Evolutionary conservation across 1,140 invertebrate species (phyloP).

Genomic region (Hyles euphorbiae): DNA sequence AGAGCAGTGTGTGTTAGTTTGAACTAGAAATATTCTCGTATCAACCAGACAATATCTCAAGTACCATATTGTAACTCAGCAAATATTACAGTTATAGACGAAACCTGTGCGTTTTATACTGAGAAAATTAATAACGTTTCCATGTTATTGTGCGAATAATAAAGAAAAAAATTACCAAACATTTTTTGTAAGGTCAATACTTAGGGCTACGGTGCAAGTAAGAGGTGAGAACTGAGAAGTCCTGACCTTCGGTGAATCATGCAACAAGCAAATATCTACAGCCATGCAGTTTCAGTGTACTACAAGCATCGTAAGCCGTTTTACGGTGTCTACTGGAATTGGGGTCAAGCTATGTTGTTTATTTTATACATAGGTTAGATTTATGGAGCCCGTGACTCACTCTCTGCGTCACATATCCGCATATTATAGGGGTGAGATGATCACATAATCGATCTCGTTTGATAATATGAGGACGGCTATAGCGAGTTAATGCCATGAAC

Average conservation of each 20-base stretch:
- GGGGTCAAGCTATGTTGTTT: conserved; percentile 51
- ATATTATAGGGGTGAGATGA: conserved; percentile 25
- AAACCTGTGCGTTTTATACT: too few relatives aligned
- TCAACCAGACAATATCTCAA: too few relatives aligned
- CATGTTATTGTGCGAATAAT: too few relatives aligned
- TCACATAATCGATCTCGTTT: conserved; percentile 39
- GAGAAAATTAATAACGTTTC: too few relatives aligned
- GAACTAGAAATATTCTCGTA: too few relatives aligned
- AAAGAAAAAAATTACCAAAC: too few relatives aligned
- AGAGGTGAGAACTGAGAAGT: too few relatives aligned
- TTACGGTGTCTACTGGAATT: conserved; percentile 37
- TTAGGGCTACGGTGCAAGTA: too few relatives aligned
- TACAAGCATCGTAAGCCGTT: conserved; percentile 12
- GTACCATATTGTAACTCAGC: too few relatives aligned
- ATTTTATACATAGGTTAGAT: conserved; percentile 49
- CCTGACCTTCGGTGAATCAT: conserved; percentile 16
- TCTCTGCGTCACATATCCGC: conserved; percentile 42
- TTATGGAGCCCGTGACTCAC: conserved; percentile 49
- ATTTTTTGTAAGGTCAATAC: too few relatives aligned
- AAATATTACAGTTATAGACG: too few relatives aligned
- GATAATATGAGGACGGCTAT: conserved; percentile 20
- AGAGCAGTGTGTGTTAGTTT: too few relatives aligned
- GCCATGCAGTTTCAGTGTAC: conserved; percentile 4
- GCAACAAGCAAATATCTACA: conserved; percentile 32
- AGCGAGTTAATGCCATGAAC: conserved; percentile 26